A percentile compares a stretch with the other conserved stretches of the same genome.
Evolutionary conservation across 2,113 vertebrate genomes (phyloP).

Genomic region (Solenodon paradoxus): DNA sequence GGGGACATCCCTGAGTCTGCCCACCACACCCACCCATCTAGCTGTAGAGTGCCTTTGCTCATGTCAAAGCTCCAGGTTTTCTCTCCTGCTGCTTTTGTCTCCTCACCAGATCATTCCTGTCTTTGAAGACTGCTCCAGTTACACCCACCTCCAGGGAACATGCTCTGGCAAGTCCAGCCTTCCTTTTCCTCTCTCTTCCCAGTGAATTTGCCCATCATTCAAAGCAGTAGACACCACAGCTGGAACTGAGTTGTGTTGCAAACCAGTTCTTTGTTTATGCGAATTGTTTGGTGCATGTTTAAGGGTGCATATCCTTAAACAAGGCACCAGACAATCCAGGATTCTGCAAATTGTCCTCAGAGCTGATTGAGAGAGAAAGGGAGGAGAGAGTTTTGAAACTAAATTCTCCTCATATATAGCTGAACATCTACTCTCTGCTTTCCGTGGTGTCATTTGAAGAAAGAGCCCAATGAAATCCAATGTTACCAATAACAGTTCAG

Average conservation of each 20-base stretch:
- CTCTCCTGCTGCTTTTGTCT: background rate
- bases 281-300: background rate
- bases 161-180: background rate
- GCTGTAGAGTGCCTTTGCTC: too few species aligned
- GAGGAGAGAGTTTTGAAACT: background rate
- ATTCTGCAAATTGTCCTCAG: background rate
- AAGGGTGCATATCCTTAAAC: background rate
- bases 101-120: too few species aligned
- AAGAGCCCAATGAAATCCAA: background rate
- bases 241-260: background rate
- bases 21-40: background rate
- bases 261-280: too few species aligned
- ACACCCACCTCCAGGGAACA: background rate
- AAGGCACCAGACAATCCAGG: too few species aligned
- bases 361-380: background rate
- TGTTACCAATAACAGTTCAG: background rate
- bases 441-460: background rate
- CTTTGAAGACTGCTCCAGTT: background rate
- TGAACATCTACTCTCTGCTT: background rate
- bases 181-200: background rate
- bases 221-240: fast-evolving
- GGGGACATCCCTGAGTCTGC: too few species aligned
- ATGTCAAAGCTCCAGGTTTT: background rate
- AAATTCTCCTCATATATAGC: background rate
- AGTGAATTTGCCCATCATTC: background rate